Evolutionary conservation across 2,113 vertebrate species (phyloP).

Genomic region (Hemicordylus capensis): DNA sequence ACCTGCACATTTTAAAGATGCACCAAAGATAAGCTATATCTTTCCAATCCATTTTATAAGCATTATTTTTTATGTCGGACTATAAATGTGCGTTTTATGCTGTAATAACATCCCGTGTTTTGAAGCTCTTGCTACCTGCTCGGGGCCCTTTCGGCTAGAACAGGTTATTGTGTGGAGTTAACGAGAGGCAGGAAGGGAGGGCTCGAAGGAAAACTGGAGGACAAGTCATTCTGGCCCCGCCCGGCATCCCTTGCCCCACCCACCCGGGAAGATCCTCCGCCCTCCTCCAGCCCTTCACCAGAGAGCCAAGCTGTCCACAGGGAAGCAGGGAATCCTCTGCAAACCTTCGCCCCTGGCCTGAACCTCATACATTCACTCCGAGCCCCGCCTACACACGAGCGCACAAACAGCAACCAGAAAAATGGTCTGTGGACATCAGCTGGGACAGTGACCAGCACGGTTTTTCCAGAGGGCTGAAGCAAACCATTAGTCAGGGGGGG

Average conservation of each 20-base stretch:
- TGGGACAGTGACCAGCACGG: no score
- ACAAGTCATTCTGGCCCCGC: neutral
- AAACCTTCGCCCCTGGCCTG: no score
- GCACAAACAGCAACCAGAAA: no score
- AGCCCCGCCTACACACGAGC: no score
- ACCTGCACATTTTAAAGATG: neutral
- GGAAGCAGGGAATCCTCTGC: no score
- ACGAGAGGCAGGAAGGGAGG: neutral
- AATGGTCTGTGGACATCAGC: no score
- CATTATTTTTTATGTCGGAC: neutral
- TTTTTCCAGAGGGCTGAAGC: no score
- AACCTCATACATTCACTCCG: no score
- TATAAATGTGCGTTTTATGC: constrained; percentile 1
- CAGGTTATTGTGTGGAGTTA: neutral
- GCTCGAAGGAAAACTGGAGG: neutral
- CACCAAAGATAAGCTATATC: neutral
- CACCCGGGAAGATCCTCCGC: neutral
- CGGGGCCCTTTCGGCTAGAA: neutral
- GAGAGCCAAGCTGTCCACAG: no score
- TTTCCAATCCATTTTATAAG: constrained; percentile 19
- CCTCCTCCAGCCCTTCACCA: neutral
- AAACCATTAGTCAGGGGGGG: no score
- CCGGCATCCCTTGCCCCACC: neutral
- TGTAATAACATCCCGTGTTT: constrained; percentile 5
- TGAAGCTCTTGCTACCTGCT: neutral